Evolutionary conservation across 1,140 invertebrate genomes (phyloP), one percentile per base, ranked within the genome.

Genomic region (Caenorhabditis inopinata): DNA sequence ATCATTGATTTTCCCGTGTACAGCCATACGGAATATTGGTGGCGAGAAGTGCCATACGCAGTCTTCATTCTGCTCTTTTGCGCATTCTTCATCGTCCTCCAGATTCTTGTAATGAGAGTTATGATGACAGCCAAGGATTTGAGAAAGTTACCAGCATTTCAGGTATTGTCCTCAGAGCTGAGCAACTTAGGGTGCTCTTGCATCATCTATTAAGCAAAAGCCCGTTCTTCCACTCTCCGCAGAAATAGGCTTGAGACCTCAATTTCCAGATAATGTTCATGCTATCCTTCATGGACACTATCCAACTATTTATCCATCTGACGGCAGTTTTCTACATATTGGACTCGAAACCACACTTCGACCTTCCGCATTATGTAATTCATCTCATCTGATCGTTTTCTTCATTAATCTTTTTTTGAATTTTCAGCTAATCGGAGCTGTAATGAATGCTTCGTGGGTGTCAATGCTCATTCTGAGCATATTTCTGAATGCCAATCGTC

Each of bases 391-490:
- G 16, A 29, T 53, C 6, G 14, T 1, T 7, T 68, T 18, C 16
- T n/a, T n/a, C n/a, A n/a, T n/a, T 38, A 4, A 68, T 38, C 5
- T 29, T 38, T 68, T 32, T 25, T 25, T 7, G n/a, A n/a, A 16
- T 21, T 75, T 75, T 16, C 73, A 75, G 75, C 35, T 76, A 38
- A 76, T 76, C 21, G 75, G 75, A 29, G 75, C 76, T 0, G 53
- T 62, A 27, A 68, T 78, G 76, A 78, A 78, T 47, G 76, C 42
- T 25, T 47, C 76, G 0, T 78, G 76, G 76, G 49, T 51, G 4
- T 58, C 76, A 45, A 78, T 78, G 76, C 76, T 78, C 32, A 53
- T 62, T 29, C 53, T 78, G 9, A 58, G 49, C 9, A 78, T 78
- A 21, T 53, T 78, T 49, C 29, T 78, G 11, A 78, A 78, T 62